Percentiles rank a stretch among this genome's conserved stretches.
Conservation (phyloP, 2,113 vertebrate genomes). For the Lophura nycthemera region DNA sequence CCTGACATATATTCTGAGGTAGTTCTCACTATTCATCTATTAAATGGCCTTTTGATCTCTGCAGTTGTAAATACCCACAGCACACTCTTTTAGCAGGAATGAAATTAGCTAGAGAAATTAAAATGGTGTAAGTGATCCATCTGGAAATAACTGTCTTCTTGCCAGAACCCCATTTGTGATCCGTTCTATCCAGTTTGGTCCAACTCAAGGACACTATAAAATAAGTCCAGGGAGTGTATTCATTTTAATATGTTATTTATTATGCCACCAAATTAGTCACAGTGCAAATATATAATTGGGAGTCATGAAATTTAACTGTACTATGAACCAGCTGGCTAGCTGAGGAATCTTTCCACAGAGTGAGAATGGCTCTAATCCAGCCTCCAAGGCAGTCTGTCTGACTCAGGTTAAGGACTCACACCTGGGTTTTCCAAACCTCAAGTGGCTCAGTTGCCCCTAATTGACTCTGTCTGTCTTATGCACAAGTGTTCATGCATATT, state of each 20-base stretch:
- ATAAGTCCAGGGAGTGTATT: conserved; percentile 7
- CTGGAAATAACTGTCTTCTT: conserved; percentile 20
- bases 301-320: neutral
- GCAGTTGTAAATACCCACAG: neutral
- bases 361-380: neutral
- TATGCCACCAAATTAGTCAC: conserved; percentile 52
- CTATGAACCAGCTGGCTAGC: conserved; percentile 6
- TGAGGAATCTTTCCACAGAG: neutral
- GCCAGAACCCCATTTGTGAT: conserved; percentile 58
- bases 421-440: neutral
- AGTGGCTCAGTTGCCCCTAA: neutral
- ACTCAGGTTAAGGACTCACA: rapidly evolving
- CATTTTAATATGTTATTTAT: conserved; percentile 41
- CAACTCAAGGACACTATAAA: conserved; percentile 29
- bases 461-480: neutral
- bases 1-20: neutral
- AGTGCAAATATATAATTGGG: conserved; percentile 26
- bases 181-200: conserved; percentile 15
- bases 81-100: neutral
- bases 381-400: neutral
- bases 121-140: conserved; percentile 42
- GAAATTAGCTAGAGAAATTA: conserved; percentile 37
- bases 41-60: conserved; percentile 30
- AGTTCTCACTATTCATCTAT: neutral
- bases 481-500: neutral